These are phyloP conservation scores for Vultur gryphus DNA, from an alignment of 2,797 vertebrate genomes.

Conservation along the genomic window DNA sequence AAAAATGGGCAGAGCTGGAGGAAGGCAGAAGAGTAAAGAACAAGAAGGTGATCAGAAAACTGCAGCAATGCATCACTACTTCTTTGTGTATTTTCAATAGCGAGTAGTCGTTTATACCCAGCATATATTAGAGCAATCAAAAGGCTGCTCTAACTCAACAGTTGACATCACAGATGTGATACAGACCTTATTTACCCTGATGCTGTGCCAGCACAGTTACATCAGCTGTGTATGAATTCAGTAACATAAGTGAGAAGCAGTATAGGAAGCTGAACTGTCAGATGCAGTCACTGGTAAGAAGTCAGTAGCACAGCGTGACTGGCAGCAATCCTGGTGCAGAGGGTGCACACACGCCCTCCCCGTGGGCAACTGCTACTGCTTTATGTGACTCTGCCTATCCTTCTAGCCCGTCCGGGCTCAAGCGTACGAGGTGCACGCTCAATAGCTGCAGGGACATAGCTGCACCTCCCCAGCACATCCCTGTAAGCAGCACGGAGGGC, in stretches of 20 bases:
- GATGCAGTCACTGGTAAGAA: not conserved
- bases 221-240: not conserved
- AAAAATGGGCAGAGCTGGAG: not conserved
- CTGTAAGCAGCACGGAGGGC: not conserved
- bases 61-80: not conserved
- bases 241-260: not conserved
- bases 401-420: rapidly evolving
- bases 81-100: not conserved
- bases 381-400: not conserved
- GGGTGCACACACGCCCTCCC: not conserved
- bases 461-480: not conserved
- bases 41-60: not conserved
- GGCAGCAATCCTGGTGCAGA: not conserved
- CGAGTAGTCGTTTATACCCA: not conserved
- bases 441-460: rapidly evolving
- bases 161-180: not conserved
- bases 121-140: too few relatives aligned
- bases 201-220: not conserved
- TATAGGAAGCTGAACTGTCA: not conserved
- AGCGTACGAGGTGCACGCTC: rapidly evolving
- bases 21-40: not conserved
- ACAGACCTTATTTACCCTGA: not conserved
- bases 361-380: rapidly evolving
- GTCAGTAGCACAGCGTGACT: not conserved
- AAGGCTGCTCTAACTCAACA: not conserved